Conservation (phyloP, 2,113 vertebrate species). For the Chaenogobius annularis region DNA sequence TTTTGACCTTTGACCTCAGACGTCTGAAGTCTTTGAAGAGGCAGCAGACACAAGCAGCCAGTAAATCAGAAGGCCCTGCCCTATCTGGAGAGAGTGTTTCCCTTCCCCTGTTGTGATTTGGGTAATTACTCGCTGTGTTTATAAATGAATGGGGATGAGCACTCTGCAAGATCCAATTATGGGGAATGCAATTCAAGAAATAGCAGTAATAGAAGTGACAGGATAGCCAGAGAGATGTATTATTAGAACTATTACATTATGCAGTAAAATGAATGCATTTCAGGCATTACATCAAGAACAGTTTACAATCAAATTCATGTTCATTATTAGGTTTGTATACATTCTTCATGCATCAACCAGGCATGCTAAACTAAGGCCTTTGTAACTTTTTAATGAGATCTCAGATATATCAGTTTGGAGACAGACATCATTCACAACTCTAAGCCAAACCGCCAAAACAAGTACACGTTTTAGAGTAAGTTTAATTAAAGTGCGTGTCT, state of each 20-base stretch:
- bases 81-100: slow-evolving; percentile 17
- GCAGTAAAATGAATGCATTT: background rate
- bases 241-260: background rate
- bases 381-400: background rate
- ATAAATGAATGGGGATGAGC: slow-evolving; percentile 8
- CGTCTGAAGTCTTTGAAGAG: slow-evolving; percentile 14
- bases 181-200: slow-evolving; percentile 1
- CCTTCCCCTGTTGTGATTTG: slow-evolving; percentile 10
- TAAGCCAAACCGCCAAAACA: background rate
- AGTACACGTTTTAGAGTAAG: background rate
- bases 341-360: background rate
- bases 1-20: slow-evolving; percentile 49
- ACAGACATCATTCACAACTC: background rate
- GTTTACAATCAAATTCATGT: background rate
- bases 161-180: slow-evolving; percentile 10
- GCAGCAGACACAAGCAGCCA: slow-evolving; percentile 4
- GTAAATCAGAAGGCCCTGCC: slow-evolving; percentile 17
- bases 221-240: background rate
- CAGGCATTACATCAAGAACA: background rate
- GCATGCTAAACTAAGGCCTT: background rate
- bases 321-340: background rate
- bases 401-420: background rate
- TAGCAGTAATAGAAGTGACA: slow-evolving; percentile 4
- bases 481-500: background rate
- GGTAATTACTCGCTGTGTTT: slow-evolving; percentile 10